Percentiles rank a stretch among this genome's conserved stretches.
phyloP scores from a whole-genome alignment of 2,797 vertebrate genomes.

The Lepidocolaptes lacrymiger region DNA sequence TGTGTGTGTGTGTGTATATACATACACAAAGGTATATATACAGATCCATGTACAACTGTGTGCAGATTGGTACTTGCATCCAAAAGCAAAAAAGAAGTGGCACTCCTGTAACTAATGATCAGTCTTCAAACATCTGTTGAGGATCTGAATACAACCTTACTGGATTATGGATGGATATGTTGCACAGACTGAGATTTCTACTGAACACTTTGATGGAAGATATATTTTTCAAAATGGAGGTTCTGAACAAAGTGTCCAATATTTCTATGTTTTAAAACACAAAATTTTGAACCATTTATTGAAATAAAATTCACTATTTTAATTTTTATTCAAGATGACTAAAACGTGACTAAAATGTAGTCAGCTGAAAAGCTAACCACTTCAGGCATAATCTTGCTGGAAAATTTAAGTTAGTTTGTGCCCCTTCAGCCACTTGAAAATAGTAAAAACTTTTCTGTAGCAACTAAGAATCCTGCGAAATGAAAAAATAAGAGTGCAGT shows the following conservation, averaged over 20 bases:
- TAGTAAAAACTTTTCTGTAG: not conserved
- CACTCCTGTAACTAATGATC: not conserved
- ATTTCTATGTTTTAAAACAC: not conserved
- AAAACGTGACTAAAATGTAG: not conserved
- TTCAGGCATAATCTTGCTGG: not conserved
- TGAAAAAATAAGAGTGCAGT: not conserved
- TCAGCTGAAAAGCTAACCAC: not conserved
- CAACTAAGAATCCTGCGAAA: not conserved
- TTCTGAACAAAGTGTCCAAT: not conserved
- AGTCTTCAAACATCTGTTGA: not conserved
- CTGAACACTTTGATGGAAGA: not conserved
- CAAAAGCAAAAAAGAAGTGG: not conserved
- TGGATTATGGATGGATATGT: not conserved
- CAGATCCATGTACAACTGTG: rapidly evolving
- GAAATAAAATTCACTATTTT: not conserved
- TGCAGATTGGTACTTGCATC: not conserved
- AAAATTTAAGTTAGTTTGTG: not conserved
- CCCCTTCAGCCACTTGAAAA: not conserved
- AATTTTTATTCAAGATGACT: not conserved
- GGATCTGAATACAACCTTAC: not conserved
- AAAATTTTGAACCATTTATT: not conserved
- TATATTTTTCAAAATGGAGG: not conserved
- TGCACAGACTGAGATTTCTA: not conserved
- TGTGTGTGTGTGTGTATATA: too few species aligned
- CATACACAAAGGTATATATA: not conserved